Evolutionary conservation across 2,888 invertebrate species (phyloP), one percentile per base, ranked within the genome.

Genomic region (Pimpla rufipes): DNA sequence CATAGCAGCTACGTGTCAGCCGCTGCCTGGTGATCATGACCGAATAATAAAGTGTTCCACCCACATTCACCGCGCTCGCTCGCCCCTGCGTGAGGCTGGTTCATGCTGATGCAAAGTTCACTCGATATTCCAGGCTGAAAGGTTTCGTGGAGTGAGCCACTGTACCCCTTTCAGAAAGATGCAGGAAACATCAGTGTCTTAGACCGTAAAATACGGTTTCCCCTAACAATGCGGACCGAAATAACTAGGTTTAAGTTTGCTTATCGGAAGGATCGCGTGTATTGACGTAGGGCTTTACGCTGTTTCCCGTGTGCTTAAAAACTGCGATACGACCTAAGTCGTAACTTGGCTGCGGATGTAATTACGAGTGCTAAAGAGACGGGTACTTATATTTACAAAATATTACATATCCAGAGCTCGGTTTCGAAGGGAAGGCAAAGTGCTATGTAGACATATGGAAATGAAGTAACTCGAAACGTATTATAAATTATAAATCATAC

Each of bases 1-100:
- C 8, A 47, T 13, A 52, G 66, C n/a, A 66, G 59, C 70, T 57
- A 57, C n/a, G 57, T 71, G 66, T 71, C 81, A 81, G 81, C 76
- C 66, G 76, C 70, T 50, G 76, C 70, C 57, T 47, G 66, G 76
- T 52, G 81, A 81, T 81, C 81, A 81, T 76, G 81, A 76, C 64
- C 76, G 66, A 70, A 81, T 76, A 81, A 81, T 76, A 59, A 71
- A 81, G 70, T 62, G 55, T 40, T 52, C 45, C 6, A 35, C 45
- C 23, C 57, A 1, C 42, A 16, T 59, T 29, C 73, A 10, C 23
- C 59, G 23, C 68, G 42, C 52, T 16, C 52, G 64, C 37, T 64
- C 80, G 45, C 70, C 10, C 64, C 42, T 52, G 62, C 80, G 23
- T 16, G 5, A 21, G 21, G 71, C 29, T 29, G 55, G n/a, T 37